phyloP scores from a whole-genome alignment of 2,888 invertebrate species.

The Chloromyia formosa region DNA sequence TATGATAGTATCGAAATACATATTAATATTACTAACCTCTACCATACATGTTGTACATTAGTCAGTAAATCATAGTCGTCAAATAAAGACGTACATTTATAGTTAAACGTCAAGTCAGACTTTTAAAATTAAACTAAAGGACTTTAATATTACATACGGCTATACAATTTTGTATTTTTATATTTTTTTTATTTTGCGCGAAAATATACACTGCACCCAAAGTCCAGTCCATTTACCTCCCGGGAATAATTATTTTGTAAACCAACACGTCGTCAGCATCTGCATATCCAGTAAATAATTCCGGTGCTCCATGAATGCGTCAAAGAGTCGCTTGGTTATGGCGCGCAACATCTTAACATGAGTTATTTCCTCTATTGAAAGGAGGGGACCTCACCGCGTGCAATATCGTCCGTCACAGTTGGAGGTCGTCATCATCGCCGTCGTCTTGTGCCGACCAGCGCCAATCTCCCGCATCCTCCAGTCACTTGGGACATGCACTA shows the following conservation, averaged over 20 bases:
- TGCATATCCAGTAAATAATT: constrained; percentile 36
- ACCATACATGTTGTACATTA: too few species aligned
- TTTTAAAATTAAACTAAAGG: too few species aligned
- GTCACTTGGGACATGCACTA: constrained; percentile 26
- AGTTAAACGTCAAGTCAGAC: too few species aligned
- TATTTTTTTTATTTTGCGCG: neutral
- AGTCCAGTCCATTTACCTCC: neutral
- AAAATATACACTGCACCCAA: constrained; percentile 24
- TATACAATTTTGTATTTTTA: too few species aligned
- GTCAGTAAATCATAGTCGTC: too few species aligned
- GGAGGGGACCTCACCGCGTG: constrained; percentile 24
- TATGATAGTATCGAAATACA: too few species aligned
- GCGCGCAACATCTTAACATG: constrained; percentile 13
- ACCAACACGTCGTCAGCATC: constrained; percentile 38
- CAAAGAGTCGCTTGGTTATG: neutral
- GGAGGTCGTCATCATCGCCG: constrained; percentile 26
- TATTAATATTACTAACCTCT: too few species aligned
- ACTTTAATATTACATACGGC: too few species aligned
- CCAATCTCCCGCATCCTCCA: constrained; percentile 3
- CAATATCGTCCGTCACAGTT: constrained; percentile 41
- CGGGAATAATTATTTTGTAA: constrained; percentile 39
- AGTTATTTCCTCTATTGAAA: neutral
- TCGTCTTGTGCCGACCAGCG: neutral
- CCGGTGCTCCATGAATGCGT: constrained; percentile 24
- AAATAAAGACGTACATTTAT: too few species aligned